phyloP scores from a whole-genome alignment of 2,888 invertebrate genomes.

The Drosophila paracracens region DNA sequence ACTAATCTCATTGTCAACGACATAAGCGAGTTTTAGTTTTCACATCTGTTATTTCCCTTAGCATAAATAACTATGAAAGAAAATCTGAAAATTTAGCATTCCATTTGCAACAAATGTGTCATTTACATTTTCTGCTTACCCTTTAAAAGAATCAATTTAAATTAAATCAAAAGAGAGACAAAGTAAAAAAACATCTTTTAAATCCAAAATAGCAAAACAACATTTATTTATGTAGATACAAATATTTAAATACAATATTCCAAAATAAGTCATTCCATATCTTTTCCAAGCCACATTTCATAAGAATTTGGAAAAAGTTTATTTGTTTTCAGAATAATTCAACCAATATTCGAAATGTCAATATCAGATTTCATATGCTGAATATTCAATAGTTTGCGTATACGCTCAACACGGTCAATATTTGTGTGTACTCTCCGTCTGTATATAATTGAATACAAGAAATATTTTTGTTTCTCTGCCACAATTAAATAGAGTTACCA shows the following conservation, averaged over 20 bases:
- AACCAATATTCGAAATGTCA: slow-evolving; percentile 8
- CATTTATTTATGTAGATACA: background rate
- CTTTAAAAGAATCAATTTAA: background rate
- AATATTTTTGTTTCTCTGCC: background rate
- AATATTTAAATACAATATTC: background rate
- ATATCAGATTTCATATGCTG: slow-evolving; percentile 1
- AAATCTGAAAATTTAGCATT: background rate
- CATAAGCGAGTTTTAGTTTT: background rate
- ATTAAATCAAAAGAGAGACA: background rate
- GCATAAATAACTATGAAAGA: background rate
- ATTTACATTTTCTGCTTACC: background rate
- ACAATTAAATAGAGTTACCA: slow-evolving; percentile 16
- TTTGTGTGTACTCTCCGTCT: background rate
- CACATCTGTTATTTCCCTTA: background rate
- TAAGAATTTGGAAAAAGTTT: background rate
- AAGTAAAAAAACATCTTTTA: background rate
- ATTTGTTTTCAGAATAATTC: background rate
- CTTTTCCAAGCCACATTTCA: rapidly evolving
- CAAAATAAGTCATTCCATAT: background rate
- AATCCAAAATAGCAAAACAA: background rate
- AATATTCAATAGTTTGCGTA: background rate
- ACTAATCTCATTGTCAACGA: slow-evolving; percentile 6
- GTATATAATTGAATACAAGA: background rate
- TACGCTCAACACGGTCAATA: slow-evolving; percentile 7
- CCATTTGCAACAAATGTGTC: background rate